Base-by-base conservation (phyloP, 2,888 invertebrate genomes). In the Stegophylla sp. region DNA sequence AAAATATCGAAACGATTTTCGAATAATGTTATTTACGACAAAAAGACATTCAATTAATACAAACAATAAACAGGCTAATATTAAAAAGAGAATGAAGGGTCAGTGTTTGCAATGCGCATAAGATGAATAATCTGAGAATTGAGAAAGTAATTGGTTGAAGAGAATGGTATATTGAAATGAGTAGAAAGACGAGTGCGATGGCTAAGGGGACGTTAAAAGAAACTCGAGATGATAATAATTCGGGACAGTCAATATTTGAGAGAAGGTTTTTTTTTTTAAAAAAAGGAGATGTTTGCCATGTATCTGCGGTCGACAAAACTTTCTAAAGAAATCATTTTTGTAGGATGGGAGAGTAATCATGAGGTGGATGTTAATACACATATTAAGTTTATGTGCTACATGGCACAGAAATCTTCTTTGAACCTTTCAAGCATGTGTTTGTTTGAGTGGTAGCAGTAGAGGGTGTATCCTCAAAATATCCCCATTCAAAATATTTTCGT, bases 151-250 rank as follows among this genome's bases (percentile, higher is more conserved):
- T 61, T 15, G 5, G 15, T 28, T 26, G 59, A 61, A 17, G 59
- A 61, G 59, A 61, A 61, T 1, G 26, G 59, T 28, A 61, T 61
- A 1, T 61, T 26, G 59, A 61, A 61, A 5, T 3, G 34, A 34
- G 7, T 7, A 34, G 34, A 34, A 5, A 7, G 7, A 5, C 34
- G 34, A 5, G 34, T 61, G 4, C 51, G 51, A 1, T 4, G 5
- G 59, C 4, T 17, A 5, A 5, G 28, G 28, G 34, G 4, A 28
- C 26, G 13, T 59, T 61, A 5, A 28, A 61, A 7, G 28, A 61
- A 61, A 61, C 26, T 28, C 28, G 59, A 61, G 17, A 61, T 61
- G 17, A 61, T 61, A 61, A 28, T 28, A 13, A 26, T 61, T 51
- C 17, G 15, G 1, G 51, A 51, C 51, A 17, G 51, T 51, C 51